Conservation (phyloP, 37 sponge, comb jelly and placozoan genomes). For the Diacarnus erythraeanus region DNA sequence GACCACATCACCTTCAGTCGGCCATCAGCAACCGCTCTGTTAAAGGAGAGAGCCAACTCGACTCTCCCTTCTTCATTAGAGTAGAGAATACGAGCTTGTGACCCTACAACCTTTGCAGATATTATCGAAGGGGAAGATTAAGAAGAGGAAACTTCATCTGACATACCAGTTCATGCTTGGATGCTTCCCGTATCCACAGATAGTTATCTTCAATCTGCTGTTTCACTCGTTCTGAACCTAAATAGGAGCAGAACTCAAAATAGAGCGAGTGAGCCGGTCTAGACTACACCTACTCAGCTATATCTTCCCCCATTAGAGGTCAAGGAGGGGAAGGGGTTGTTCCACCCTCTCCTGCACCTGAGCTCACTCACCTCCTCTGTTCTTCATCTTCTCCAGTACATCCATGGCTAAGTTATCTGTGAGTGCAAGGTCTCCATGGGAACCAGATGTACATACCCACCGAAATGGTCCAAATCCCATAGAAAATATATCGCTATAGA, state of each 20-base stretch:
- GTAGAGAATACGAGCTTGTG: conserved; percentile 96
- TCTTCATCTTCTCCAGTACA: conserved; percentile 51
- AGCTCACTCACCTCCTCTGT: conserved; percentile 72
- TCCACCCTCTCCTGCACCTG: not conserved
- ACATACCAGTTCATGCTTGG: conserved; percentile 81
- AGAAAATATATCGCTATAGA: conserved; percentile 89
- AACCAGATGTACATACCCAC: conserved; percentile 96
- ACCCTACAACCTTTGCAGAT: conserved; percentile 86
- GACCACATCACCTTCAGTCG: conserved; percentile 55
- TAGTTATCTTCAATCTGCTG: conserved; percentile 88
- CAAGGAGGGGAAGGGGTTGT: not conserved
- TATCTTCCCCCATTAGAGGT: no score
- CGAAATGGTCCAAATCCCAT: conserved; percentile 98
- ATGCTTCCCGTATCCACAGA: conserved; percentile 91
- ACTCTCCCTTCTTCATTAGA: conserved; percentile 83
- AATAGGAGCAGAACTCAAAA: not conserved
- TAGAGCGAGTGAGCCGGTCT: not conserved
- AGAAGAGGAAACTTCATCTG: not conserved
- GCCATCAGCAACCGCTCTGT: conserved; percentile 86
- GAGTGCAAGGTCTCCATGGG: conserved; percentile 62
- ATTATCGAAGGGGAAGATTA: not conserved
- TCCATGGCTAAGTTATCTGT: conserved; percentile 83
- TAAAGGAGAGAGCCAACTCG: conserved; percentile 88
- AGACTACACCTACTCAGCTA: not conserved
- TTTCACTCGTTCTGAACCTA: conserved; percentile 64